Evolutionary conservation across 2,113 vertebrate species (phyloP).

Genomic region (Ciconia stormi): DNA sequence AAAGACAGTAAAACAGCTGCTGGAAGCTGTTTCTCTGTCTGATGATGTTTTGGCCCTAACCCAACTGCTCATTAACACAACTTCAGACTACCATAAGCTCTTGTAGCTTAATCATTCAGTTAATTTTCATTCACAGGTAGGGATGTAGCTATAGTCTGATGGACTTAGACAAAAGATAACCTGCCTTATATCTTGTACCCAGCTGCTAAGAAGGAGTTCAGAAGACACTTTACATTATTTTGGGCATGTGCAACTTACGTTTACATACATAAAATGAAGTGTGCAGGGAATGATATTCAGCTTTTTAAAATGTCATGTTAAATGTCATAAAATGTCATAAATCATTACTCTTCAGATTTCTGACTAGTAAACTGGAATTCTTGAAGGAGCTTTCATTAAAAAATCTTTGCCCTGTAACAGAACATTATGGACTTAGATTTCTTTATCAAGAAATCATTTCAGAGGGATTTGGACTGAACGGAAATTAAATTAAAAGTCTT

Average conservation of each 20-base stretch:
- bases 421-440: neutral
- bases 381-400: neutral
- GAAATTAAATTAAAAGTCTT: neutral
- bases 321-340: constrained; percentile 14
- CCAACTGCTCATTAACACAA: neutral
- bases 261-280: neutral
- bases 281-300: neutral
- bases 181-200: neutral
- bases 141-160: neutral
- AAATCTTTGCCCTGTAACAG: neutral
- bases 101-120: neutral
- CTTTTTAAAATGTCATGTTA: constrained; percentile 20
- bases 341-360: neutral
- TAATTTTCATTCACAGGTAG: neutral
- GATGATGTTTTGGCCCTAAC: neutral
- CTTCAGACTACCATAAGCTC: neutral
- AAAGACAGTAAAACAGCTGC: neutral
- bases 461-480: neutral
- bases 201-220: neutral
- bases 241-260: neutral
- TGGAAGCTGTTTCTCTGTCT: neutral
- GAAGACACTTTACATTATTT: neutral
- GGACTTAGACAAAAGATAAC: neutral
- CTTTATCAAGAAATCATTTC: neutral
- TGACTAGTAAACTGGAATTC: neutral